A percentile compares a stretch with the other conserved stretches of the same genome.
phyloP scores from a whole-genome alignment of 1,140 invertebrate species.

The Brachionus rubens region DNA sequence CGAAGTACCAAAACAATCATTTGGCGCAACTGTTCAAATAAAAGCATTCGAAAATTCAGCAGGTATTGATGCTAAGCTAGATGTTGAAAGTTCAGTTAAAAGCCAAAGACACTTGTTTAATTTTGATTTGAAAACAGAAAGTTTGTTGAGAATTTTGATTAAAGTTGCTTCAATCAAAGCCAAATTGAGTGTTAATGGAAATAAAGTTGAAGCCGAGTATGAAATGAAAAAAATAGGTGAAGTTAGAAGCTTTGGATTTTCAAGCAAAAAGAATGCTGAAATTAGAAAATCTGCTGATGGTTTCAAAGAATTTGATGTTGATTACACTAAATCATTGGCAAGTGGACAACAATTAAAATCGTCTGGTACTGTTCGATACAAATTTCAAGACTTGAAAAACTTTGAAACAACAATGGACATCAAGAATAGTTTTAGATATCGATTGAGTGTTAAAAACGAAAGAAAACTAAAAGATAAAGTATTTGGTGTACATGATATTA shows the following conservation, averaged over 20 bases:
- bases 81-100: neutral
- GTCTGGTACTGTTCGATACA: neutral
- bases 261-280: neutral
- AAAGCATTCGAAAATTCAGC: constrained; percentile 29
- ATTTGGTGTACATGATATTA: constrained; percentile 19
- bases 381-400: constrained; percentile 21
- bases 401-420: constrained; percentile 9
- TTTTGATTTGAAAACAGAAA: constrained; percentile 23
- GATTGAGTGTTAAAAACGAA: neutral
- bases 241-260: neutral
- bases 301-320: constrained; percentile 36
- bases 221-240: constrained; percentile 43
- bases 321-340: constrained; percentile 14
- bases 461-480: neutral
- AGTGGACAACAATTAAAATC: neutral
- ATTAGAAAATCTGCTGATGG: neutral
- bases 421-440: neutral
- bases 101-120: neutral
- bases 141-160: constrained; percentile 2
- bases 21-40: neutral
- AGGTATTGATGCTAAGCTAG: neutral
- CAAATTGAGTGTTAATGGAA: neutral
- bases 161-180: neutral
- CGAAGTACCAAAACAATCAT: constrained; percentile 28
- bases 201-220: neutral